These are phyloP conservation scores for Pseudois nayaur DNA, from an alignment of 2,113 vertebrate species.

Conservation along the genomic window DNA sequence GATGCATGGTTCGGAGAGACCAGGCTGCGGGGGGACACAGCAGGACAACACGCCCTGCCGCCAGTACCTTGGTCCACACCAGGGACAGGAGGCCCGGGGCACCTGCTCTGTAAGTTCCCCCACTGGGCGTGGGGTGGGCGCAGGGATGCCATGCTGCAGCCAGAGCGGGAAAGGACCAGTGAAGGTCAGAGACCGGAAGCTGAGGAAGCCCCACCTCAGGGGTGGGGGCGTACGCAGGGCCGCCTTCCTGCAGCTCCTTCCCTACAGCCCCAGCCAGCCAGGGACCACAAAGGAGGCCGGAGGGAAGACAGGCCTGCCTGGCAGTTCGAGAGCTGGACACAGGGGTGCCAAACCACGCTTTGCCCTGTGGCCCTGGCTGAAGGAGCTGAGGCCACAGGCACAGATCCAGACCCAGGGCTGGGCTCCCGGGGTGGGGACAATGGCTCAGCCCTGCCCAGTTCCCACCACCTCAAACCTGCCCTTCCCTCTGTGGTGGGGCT, in stretches of 20 bases:
- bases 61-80: accelerated
- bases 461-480: not conserved
- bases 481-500: not conserved
- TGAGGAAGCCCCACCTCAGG: not conserved
- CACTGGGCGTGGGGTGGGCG: accelerated
- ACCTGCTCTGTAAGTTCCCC: not conserved
- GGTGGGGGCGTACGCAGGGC: accelerated
- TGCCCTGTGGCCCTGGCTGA: not conserved
- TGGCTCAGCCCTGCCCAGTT: accelerated
- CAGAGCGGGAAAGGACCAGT: not conserved
- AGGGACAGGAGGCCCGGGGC: not conserved
- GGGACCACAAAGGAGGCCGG: not conserved
- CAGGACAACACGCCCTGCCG: accelerated
- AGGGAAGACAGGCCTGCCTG: not conserved
- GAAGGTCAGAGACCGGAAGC: not conserved
- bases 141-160: not conserved
- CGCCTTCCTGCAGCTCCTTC: not conserved
- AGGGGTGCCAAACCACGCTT: not conserved
- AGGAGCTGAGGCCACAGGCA: not conserved
- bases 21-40: not conserved
- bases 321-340: not conserved
- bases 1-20: not conserved
- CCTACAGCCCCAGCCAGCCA: not conserved
- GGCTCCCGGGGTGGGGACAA: not conserved
- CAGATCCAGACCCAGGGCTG: not conserved